Base-by-base conservation (phyloP, 2,888 invertebrate species). In the Lissonota sp. region DNA sequence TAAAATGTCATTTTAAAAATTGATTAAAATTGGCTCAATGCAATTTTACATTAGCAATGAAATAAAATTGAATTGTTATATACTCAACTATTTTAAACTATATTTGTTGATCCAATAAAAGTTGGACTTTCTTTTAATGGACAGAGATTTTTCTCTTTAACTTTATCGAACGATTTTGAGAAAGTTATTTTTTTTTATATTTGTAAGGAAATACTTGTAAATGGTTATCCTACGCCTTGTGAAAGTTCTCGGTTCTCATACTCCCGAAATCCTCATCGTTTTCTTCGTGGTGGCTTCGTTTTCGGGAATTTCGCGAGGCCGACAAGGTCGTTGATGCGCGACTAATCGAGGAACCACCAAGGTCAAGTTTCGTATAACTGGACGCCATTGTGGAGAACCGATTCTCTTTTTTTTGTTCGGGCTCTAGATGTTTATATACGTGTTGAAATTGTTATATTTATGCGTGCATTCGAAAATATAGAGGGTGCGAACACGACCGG, bases 351-450 rank as follows among this genome's bases (percentile, higher is more conserved):
- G 66, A 39, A 63, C 58, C 76, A 12, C 79, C 84, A 66, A 79
- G 73, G 80, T 37, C 79, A 39, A 85, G 76, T 49, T 73, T 81
- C 58, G 75, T 57, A 51, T 85, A 85, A 49, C 69, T 77, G 5
- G 82, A 82, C 51, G 84, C 53, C 84, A 84, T 84, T 58, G n/a
- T 58, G 53, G 40, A 51, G 53, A 8, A 14, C 37, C 46, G 16
- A 42, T 72, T 73, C 73, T 74, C 26, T 69, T 53, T 58, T 69
- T 26, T 26, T 26, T n/a, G n/a, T n/a, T 3, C 26, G 26, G 26
- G 26, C 26, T 26, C 26, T 26, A 26, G 26, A 26, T 26, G 3
- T 3, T 1, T 26, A 26, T 26, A 3, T 26, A 26, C 26, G 26
- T 3, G 26, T 26, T 26, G 1, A 3, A 26, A 26, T 26, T 26